Evolutionary conservation across 2,888 invertebrate species (phyloP).

Genomic region (Drosophila infuscata): DNA sequence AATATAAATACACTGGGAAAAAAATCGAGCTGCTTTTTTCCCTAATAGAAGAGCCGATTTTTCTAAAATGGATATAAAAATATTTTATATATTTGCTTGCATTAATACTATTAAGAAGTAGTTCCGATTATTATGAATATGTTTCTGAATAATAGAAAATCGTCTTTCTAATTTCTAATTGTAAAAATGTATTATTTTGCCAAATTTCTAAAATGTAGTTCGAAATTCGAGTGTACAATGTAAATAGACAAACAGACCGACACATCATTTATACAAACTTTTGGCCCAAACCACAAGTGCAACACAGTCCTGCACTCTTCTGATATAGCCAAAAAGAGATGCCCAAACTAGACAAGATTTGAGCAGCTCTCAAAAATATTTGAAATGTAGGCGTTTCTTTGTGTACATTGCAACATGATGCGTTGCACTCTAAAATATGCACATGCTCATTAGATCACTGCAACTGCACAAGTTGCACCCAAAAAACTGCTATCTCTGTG

Average conservation of each 20-base stretch:
- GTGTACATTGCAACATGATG: conserved; percentile 41
- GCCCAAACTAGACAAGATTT: conserved; percentile 32
- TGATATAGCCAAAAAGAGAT: conserved; percentile 15
- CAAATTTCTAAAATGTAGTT: neutral
- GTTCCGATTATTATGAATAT: neutral
- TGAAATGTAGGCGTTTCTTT: conserved; percentile 32
- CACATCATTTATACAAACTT: neutral
- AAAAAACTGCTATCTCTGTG: conserved; percentile 13
- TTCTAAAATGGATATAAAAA: neutral
- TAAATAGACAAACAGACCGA: neutral
- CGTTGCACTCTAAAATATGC: conserved; percentile 30
- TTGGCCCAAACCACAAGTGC: neutral
- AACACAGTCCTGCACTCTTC: neutral
- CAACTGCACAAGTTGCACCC: conserved; percentile 41
- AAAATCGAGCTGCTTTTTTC: neutral
- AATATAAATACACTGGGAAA: neutral
- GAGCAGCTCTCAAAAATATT: neutral
- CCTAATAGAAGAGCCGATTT: neutral
- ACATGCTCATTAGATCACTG: conserved; percentile 38
- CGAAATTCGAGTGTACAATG: neutral
- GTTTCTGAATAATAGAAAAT: neutral
- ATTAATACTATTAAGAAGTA: neutral
- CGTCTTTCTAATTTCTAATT: too few species aligned
- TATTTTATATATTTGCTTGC: neutral
- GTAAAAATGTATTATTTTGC: too few species aligned